phyloP scores from a whole-genome alignment of 2,888 invertebrate species.

The Scelioninae gen. 1 region DNA sequence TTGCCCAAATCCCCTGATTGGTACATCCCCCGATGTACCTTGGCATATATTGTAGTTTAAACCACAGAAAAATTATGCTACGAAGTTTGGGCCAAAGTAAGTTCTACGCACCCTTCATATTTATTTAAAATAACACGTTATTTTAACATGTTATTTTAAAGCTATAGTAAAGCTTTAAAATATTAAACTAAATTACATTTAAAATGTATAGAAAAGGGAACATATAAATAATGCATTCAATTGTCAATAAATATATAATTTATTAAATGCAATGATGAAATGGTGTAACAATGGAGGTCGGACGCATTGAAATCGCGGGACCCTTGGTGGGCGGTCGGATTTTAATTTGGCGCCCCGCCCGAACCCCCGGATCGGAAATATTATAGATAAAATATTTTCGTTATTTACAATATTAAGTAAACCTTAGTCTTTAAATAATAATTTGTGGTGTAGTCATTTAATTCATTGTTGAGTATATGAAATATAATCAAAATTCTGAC shows the following conservation, averaged over 20 bases:
- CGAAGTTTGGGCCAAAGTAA: too few relatives aligned
- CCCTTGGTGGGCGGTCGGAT: conserved; percentile 73
- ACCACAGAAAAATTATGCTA: too few relatives aligned
- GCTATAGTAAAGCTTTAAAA: too few relatives aligned
- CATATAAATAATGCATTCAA: conserved; percentile 17
- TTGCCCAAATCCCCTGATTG: too few relatives aligned
- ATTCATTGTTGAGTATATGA: conserved; percentile 44
- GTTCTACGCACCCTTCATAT: too few relatives aligned
- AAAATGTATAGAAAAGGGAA: conserved; percentile 7
- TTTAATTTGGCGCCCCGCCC: conserved; percentile 74
- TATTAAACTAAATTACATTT: too few relatives aligned
- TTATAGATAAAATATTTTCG: conserved; percentile 84
- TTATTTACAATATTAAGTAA: conserved; percentile 84
- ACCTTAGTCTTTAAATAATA: conserved; percentile 84
- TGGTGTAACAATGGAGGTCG: conserved; percentile 83
- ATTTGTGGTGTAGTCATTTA: conserved; percentile 82
- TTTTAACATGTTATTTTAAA: too few relatives aligned
- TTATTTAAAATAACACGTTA: too few relatives aligned
- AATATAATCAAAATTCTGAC: conserved; percentile 75
- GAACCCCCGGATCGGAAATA: conserved; percentile 83
- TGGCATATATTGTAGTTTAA: too few relatives aligned
- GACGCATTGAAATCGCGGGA: conserved; percentile 73
- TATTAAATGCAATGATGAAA: conserved; percentile 85
- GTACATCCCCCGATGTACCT: too few relatives aligned
- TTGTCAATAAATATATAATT: conserved; percentile 84